Evolutionary conservation across 2,113 vertebrate species (phyloP), one percentile per base, ranked within the genome.

Genomic region (Stomatorhinus ivindoensis): DNA sequence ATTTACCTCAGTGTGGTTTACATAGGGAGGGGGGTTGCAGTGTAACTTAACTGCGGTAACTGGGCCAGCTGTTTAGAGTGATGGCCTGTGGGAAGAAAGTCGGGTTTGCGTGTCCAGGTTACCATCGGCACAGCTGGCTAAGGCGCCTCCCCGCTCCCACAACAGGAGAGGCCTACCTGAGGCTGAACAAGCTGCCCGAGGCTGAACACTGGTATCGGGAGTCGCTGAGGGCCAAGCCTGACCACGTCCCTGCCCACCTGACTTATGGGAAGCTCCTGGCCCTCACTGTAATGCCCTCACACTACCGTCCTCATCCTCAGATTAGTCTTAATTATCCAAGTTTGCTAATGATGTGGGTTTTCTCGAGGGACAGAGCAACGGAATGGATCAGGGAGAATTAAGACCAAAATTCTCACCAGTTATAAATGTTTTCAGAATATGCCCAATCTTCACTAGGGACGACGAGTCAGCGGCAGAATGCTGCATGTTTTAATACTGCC

Each of bases 231-330:
- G 95, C 96, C 92, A 99, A 99, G 93, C 97, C 96, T 0, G 97
- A 99, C 92, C 98, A 99, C 89, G 97, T 99, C 85, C 98, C 98
- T 35, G 98, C 98, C 31, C 98, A 99, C 91, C 97, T 99, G 88
- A 99, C 98, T 2, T 99, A 98, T 0, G 98, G 97, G 83, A 99
- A 99, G 86, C 96, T 99, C 3, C 95, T 99, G 58, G 97, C 98
- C 89, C 92, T 97, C 53, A 97, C 94, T 55, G 98, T 99, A 92
- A 96, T 98, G 93, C 48, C 11, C 7, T 87, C 1, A 8, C 11
- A 73, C 27, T 17, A 47, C 82, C 46, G 3, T 44, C 42, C 82
- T 53, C n/a, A 17, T 19, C 86, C 27, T 51, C 48, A 39, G 15
- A 27, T n/a, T 47, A 85, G 83, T n/a, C 21, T 7, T 48, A 86